Evolutionary conservation across 2,797 vertebrate genomes (phyloP), one percentile per base, ranked within the genome.

Genomic region (Rhinoraja longicauda): DNA sequence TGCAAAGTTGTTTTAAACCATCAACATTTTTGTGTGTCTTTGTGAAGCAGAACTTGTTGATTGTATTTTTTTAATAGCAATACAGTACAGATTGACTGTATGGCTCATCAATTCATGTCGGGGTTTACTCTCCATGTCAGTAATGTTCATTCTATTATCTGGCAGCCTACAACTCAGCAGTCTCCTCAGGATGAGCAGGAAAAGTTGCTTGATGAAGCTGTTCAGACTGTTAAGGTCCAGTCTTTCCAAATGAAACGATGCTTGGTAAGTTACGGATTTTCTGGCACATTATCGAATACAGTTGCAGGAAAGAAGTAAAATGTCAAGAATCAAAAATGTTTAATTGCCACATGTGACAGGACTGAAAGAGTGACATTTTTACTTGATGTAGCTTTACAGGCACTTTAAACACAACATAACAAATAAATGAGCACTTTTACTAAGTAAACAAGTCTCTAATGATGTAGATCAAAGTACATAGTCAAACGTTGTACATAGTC

Each of bases 171-270:
- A 93, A 99, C 98, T 93, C 98, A 99, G 96, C 98, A 99, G 84
- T 99, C 98, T 90, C 98, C 99, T 81, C 98, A 99, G 96, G 99
- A 99, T 93, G 99, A 99, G 93, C 99, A 99, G 96, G 99, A 99
- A 95, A 99, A 99, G 94, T 98, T 99, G 94, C 95, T 99, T 93
- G 99, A 99, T 96, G 99, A 99, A 96, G 99, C 98, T 1, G 97
- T 99, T 94, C 99, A 99, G 96, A 98, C 98, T 77, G 99, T 99
- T 76, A 99, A 99, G 95, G 98, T 99, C 94, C 99, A 99, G 95
- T 99, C 99, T 0, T 99, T 99, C 95, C 99, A 99, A 95, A 99
- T 99, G 99, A 99, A 99, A 94, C 96, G 98, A 95, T 99, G 99
- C 93, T 95, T 99, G 98, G 99, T 99, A 96, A 96, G 26, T 26